A percentile compares a stretch with the other conserved stretches of the same genome.
Evolutionary conservation across 1,140 invertebrate species (phyloP).

Genomic region (Brachionus plicatilis): DNA sequence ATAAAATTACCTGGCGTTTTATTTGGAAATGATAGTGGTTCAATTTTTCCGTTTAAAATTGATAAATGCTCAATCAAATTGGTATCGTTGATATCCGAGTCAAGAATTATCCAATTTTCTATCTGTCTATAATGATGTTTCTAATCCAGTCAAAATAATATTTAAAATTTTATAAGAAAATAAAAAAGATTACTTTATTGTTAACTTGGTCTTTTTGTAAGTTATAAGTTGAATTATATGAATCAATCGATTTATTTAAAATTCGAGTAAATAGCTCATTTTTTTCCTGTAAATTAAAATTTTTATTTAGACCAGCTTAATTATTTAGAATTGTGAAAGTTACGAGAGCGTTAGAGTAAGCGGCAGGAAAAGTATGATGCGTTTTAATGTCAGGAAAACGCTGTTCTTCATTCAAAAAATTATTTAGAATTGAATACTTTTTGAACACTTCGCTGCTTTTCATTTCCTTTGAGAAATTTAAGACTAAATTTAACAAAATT

Average conservation of each 20-base stretch:
- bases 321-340: neutral
- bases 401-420: constrained; percentile 8
- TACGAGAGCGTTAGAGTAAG: neutral
- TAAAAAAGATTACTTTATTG: neutral
- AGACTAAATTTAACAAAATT: neutral
- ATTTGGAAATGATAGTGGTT: neutral
- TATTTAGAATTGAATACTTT: neutral
- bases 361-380: constrained; percentile 3
- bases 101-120: constrained; percentile 8
- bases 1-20: neutral
- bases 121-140: neutral
- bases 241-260: neutral
- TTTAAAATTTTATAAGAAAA: neutral
- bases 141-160: neutral
- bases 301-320: neutral
- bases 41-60: neutral
- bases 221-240: constrained; percentile 5
- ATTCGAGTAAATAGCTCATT: neutral
- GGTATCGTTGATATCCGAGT: neutral
- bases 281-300: neutral
- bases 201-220: neutral
- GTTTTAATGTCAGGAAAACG: neutral
- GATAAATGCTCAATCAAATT: neutral
- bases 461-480: neutral
- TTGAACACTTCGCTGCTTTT: constrained; percentile 6